Percentiles rank a stretch among this genome's conserved stretches.
Evolutionary conservation across 1,140 invertebrate genomes (phyloP).

Genomic region (Drosophila erecta): DNA sequence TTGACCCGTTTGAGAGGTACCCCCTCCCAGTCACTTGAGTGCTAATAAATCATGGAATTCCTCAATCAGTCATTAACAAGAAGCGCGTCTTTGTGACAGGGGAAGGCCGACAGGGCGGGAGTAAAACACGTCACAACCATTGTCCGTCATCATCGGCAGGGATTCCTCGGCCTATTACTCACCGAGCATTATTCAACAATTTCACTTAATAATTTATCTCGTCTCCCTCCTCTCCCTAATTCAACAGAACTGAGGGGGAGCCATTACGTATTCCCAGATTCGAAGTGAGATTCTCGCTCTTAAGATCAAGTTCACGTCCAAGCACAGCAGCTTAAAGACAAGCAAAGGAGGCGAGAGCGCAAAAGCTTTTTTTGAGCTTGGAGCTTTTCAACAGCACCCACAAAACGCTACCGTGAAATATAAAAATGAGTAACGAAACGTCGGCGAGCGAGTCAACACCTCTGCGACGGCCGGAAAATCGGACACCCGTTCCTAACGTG

Average conservation of each 20-base stretch:
- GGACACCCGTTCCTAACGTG: conserved; percentile 54
- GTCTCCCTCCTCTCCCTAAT: conserved; percentile 3
- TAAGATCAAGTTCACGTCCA: conserved; percentile 69
- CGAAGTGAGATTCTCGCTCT: neutral
- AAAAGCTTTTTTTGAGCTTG: conserved; percentile 52
- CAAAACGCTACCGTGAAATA: conserved; percentile 27
- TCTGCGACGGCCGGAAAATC: conserved; percentile 62
- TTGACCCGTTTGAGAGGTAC: conserved; percentile 32
- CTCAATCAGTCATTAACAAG: conserved; percentile 13
- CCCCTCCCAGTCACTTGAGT: conserved; percentile 21
- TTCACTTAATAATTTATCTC: conserved; percentile 34
- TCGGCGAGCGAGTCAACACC: conserved; percentile 77
- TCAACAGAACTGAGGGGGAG: neutral
- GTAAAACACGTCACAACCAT: conserved; percentile 28
- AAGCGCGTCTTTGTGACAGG: neutral
- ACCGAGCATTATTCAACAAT: conserved; percentile 21
- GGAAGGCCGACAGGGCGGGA: neutral
- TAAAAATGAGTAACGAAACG: conserved; percentile 77
- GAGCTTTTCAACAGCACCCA: conserved; percentile 44
- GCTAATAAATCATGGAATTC: conserved; percentile 43
- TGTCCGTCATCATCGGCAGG: conserved; percentile 46
- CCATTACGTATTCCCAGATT: conserved; percentile 25
- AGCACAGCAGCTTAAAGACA: conserved; percentile 22
- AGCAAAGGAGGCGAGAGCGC: conserved; percentile 17
- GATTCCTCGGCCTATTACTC: conserved; percentile 43